These are phyloP conservation scores for Thera obeliscata DNA, from an alignment of 2,888 invertebrate genomes.

Conservation along the genomic window DNA sequence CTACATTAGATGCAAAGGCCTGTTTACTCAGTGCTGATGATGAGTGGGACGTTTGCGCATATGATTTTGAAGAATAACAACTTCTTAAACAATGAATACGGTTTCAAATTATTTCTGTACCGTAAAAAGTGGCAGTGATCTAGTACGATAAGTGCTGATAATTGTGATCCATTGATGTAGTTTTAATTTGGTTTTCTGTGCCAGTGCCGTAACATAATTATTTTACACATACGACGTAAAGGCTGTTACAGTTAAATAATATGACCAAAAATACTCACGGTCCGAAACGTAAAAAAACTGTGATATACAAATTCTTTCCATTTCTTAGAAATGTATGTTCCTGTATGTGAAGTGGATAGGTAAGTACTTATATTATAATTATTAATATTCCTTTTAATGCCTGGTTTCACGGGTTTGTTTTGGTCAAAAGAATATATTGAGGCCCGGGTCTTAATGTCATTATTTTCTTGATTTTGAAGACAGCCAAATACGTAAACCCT, in stretches of 20 bases:
- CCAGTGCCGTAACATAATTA: neutral
- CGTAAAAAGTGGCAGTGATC: too few relatives aligned
- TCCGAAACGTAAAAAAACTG: slow-evolving; percentile 11
- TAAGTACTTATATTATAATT: neutral
- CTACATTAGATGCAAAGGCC: too few relatives aligned
- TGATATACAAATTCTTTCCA: slow-evolving; percentile 15
- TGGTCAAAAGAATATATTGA: too few relatives aligned
- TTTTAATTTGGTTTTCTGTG: neutral
- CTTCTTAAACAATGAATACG: too few relatives aligned
- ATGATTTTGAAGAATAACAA: too few relatives aligned
- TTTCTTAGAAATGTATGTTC: neutral
- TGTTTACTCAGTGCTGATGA: too few relatives aligned
- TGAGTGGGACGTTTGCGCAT: too few relatives aligned
- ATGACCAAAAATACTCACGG: slow-evolving; percentile 10
- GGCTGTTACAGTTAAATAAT: slow-evolving; percentile 2
- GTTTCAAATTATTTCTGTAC: too few relatives aligned
- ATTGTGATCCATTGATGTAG: neutral
- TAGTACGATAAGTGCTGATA: too few relatives aligned
- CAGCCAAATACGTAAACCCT: neutral
- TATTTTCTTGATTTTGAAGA: neutral
- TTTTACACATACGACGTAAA: neutral
- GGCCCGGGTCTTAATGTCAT: neutral
- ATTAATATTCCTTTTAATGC: neutral
- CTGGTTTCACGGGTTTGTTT: too few relatives aligned
- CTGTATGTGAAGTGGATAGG: neutral